These are phyloP conservation scores for Drosophila demipolita DNA, from an alignment of 2,888 invertebrate genomes.

Conservation along the genomic window DNA sequence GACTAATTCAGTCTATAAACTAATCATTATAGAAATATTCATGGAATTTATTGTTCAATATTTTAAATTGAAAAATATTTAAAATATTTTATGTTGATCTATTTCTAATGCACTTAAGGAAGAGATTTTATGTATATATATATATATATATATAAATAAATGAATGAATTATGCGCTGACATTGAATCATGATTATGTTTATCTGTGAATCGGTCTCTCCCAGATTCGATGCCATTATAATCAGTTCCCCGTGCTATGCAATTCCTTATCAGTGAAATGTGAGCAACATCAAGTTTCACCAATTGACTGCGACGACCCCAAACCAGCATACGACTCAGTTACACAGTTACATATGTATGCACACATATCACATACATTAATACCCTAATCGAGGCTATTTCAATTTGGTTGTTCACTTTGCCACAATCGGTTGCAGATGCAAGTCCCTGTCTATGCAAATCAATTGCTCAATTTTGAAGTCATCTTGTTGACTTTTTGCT, in stretches of 20 bases:
- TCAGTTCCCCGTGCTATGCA: slow-evolving; percentile 58
- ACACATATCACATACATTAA: background rate
- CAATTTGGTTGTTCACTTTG: background rate
- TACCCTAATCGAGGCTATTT: background rate
- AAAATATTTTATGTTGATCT: background rate
- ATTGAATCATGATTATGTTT: slow-evolving; percentile 14
- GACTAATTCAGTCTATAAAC: background rate
- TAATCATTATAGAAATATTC: too few relatives aligned
- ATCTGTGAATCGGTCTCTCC: slow-evolving; percentile 16
- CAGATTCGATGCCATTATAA: slow-evolving; percentile 31
- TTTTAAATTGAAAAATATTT: too few relatives aligned
- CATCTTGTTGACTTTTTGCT: background rate
- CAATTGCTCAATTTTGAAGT: background rate
- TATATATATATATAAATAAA: background rate
- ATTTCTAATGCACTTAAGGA: background rate
- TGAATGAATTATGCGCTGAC: slow-evolving; percentile 4
- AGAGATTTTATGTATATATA: background rate
- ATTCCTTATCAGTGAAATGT: slow-evolving; percentile 35
- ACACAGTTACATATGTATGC: slow-evolving; percentile 6
- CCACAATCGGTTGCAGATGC: too few relatives aligned
- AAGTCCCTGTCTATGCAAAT: too few relatives aligned
- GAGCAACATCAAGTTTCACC: slow-evolving; percentile 62
- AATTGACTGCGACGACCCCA: slow-evolving; percentile 52
- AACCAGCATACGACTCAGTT: slow-evolving; percentile 32
- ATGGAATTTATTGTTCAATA: too few relatives aligned